Base-by-base conservation (phyloP, 2,888 invertebrate species). In the Aphodius sticticus region DNA sequence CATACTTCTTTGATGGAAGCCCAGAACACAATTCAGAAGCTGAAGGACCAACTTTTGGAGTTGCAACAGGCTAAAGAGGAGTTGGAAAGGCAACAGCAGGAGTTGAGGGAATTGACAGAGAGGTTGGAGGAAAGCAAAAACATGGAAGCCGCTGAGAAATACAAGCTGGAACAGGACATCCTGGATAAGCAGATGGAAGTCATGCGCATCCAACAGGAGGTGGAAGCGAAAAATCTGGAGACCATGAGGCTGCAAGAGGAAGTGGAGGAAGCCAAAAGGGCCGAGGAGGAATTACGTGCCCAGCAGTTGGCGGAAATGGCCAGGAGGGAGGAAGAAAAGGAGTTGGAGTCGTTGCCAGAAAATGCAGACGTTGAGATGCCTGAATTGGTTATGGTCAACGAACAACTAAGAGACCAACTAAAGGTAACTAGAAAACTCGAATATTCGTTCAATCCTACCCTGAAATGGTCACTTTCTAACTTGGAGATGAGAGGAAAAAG, bases 31-130 rank as follows among this genome's bases (percentile, higher is more conserved):
- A 98, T 97, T 87, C 83, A 85, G 69, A 85, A 96, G 83, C 91
- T 98, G 84, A 97, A 97, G 89, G 95, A 97, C 86, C 97, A 98
- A 90, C 92, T 98, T 82, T 92, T 92, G 82, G 96, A 96, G 89
- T 91, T 97, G 87, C 97, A 97, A 88, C 93, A 93, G 83, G 95
- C 96, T 85, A 97, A 97, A 91, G 96, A 96, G 87, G 95, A 96
- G 89, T 91, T 97, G 81, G 97, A 97, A 89, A 91, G 92, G 86
- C 93, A 96, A 86, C 96, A 96, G 91, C 94, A 94, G 88, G 95
- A 95, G 90, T 90, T 97, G 86, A 95, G 95, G 85, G 94, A 92
- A 79, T 96, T 99, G 95, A 96, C 97, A 93, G 93, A 94, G 85
- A 94, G 96, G 86, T 93, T 98, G 84, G 97, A 97, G 90, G 95